Conservation (phyloP, 1,140 invertebrate species). For the Panagrolaimus sp. region DNA sequence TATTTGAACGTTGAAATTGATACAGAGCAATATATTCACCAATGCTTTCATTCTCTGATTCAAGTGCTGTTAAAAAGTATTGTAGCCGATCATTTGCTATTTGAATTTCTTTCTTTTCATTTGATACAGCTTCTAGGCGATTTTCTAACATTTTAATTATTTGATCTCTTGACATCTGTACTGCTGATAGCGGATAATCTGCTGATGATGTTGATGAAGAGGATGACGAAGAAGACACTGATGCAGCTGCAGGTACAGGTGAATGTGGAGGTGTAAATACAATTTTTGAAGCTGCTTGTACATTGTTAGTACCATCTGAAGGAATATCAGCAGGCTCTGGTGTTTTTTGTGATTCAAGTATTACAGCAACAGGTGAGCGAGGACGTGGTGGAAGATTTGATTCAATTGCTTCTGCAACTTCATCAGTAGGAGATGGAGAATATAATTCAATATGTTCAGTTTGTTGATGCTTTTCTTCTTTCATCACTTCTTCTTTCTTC, state of each 20-base stretch:
- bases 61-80: slow-evolving; percentile 43
- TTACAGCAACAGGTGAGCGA: no score
- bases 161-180: background rate
- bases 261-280: background rate
- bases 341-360: background rate
- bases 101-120: slow-evolving; percentile 21
- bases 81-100: slow-evolving; percentile 28
- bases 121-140: slow-evolving; percentile 10
- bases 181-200: no score
- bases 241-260: background rate
- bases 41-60: slow-evolving; percentile 40
- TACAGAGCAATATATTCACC: slow-evolving; percentile 45
- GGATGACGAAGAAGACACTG: background rate
- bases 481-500: background rate
- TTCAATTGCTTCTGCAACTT: background rate
- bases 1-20: slow-evolving; percentile 33
- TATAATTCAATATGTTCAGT: background rate
- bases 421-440: no score
- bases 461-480: no score
- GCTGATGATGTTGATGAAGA: no score
- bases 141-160: background rate
- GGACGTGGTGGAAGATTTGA: no score
- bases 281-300: background rate
- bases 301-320: background rate
- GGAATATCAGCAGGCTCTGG: background rate